These are phyloP conservation scores for Caenorhabditis uteleia DNA, from an alignment of 2,888 invertebrate genomes.

Conservation along the genomic window DNA sequence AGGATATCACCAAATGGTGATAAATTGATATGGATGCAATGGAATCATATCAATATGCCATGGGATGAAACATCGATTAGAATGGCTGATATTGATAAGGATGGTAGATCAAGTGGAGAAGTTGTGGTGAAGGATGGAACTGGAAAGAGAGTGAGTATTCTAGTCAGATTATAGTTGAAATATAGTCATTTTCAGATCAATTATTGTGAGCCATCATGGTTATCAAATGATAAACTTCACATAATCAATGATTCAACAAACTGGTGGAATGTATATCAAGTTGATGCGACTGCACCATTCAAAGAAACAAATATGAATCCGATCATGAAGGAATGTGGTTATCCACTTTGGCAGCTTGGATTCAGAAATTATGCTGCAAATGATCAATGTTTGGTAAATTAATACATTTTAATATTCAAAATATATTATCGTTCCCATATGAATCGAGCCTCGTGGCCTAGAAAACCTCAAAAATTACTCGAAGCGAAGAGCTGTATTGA, in stretches of 20 bases:
- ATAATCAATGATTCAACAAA: constrained; percentile 70
- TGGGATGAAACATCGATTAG: constrained; percentile 72
- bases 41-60: constrained; percentile 73
- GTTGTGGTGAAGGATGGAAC: constrained; percentile 31
- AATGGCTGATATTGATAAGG: constrained; percentile 63
- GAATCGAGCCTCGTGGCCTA: no score
- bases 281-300: constrained; percentile 41
- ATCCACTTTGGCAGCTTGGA: constrained; percentile 55
- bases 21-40: constrained; percentile 71
- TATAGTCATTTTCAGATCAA: constrained; percentile 47
- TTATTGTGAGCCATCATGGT: constrained; percentile 70
- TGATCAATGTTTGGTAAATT: constrained; percentile 11
- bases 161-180: neutral
- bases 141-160: constrained; percentile 22
- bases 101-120: constrained; percentile 55
- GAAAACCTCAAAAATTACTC: no score
- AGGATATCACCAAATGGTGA: constrained; percentile 71
- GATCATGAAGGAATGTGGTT: constrained; percentile 45
- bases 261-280: constrained; percentile 71
- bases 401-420: no score
- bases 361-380: constrained; percentile 39
- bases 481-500: no score
- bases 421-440: no score
- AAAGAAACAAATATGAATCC: constrained; percentile 39
- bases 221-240: constrained; percentile 66